Conservation (phyloP, 2,113 vertebrate genomes). For the Tretioscincus oriximinensis region DNA sequence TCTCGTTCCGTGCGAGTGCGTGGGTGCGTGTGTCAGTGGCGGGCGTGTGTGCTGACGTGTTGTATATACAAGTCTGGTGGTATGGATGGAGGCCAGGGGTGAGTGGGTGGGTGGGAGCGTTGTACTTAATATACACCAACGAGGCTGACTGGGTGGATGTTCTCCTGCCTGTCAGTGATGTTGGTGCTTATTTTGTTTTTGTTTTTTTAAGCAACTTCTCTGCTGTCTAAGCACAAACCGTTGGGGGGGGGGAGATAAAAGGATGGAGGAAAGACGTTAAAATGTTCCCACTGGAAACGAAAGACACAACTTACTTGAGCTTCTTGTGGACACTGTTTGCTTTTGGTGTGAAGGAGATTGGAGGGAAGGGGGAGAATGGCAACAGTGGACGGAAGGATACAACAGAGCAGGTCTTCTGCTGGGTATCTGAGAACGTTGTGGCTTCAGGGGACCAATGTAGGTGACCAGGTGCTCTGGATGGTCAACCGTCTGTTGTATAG, state of each 20-base stretch:
- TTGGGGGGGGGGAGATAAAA: constrained; percentile 53
- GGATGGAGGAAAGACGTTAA: constrained; percentile 48
- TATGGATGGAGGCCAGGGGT: constrained; percentile 40
- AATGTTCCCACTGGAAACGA: constrained; percentile 43
- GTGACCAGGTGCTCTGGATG: background rate
- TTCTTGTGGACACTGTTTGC: constrained; percentile 11
- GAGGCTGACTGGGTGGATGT: background rate
- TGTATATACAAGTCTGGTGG: constrained; percentile 60
- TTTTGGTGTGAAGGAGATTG: constrained; percentile 10
- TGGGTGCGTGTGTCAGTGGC: constrained; percentile 19
- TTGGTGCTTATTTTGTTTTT: no score
- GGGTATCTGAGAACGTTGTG: background rate
- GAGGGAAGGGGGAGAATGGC: background rate
- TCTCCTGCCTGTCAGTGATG: constrained; percentile 6
- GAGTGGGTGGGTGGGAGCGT: constrained; percentile 22
- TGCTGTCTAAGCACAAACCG: constrained; percentile 75
- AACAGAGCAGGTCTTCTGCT: background rate
- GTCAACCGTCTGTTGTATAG: background rate
- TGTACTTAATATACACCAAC: constrained; percentile 20
- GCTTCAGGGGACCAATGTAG: constrained; percentile 1
- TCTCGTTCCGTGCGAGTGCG: constrained; percentile 12
- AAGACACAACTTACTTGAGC: constrained; percentile 29
- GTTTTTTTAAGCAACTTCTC: constrained; percentile 32
- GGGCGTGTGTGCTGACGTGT: constrained; percentile 54
- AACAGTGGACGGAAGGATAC: background rate